These are phyloP conservation scores for Microctonus brassicae DNA, from an alignment of 2,888 invertebrate genomes.

Conservation along the genomic window DNA sequence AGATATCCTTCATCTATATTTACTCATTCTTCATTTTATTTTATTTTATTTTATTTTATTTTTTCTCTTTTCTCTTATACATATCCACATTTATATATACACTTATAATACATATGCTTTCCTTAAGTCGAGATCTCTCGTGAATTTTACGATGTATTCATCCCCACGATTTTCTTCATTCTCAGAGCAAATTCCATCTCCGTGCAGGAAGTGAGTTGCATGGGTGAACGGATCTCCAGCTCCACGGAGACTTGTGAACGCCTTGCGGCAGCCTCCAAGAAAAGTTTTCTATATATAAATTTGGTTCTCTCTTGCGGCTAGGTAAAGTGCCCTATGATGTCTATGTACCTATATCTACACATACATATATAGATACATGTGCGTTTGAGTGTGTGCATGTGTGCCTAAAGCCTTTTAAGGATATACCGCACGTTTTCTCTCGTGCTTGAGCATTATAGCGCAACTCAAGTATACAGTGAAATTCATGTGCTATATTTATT, in stretches of 20 bases:
- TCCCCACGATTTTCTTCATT: constrained; percentile 32
- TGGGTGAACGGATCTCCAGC: constrained; percentile 31
- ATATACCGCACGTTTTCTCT: constrained; percentile 12
- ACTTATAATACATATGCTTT: background rate
- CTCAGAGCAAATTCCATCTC: constrained; percentile 36
- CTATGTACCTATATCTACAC: background rate
- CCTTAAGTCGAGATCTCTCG: background rate
- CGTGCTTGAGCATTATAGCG: constrained; percentile 8
- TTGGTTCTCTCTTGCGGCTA: background rate
- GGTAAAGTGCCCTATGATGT: background rate
- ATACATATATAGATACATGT: background rate
- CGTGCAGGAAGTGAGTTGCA: constrained; percentile 32
- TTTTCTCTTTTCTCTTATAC: background rate
- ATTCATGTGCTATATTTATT: background rate
- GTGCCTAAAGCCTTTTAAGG: constrained; percentile 10
- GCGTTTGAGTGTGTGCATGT: background rate
- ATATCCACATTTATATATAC: background rate
- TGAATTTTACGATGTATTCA: constrained; percentile 17
- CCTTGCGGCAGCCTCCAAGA: constrained; percentile 11
- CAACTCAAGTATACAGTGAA: background rate
- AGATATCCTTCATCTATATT: constrained; percentile 35
- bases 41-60: no score
- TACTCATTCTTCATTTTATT: constrained; percentile 10
- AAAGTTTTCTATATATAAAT: background rate
- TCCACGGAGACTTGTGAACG: constrained; percentile 6